Base-by-base conservation (phyloP, 2,113 vertebrate species). In the Silurus glanis region DNA sequence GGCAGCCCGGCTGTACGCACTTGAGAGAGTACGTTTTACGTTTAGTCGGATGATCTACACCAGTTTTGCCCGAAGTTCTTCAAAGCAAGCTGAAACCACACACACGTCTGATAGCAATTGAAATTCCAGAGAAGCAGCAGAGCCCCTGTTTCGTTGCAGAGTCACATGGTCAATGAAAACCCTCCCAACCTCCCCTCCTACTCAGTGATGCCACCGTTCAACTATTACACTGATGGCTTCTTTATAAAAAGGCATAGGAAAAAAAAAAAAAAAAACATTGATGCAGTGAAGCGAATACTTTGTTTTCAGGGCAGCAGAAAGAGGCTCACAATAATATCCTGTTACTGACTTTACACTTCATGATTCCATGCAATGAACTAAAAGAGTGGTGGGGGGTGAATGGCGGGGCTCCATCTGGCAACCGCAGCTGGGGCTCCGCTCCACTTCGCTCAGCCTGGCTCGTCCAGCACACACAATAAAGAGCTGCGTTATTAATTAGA, bases 261-360 rank as follows among this genome's bases (percentile, higher is more conserved):
- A 13, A 56, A n/a, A 78, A 56, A 13, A 56, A n/a, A 78, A 75
- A 89, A 88, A 86, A 79, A 58, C 49, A 82, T 61, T 79, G 49
- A 85, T 79, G 83, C 76, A 89, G 53, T 86, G 83, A 76, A 89
- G 83, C 83, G 83, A 84, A 87, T 78, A 37, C 75, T 91, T 89
- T 90, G 91, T 93, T 94, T 93, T 92, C 83, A 91, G 91, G 91
- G 90, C 90, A 89, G 90, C 91, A 92, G 90, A 89, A 90, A 92
- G 89, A 91, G 61, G 61, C 93, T 92, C 91, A 91, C 91, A 93
- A 94, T 93, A 92, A 93, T 93, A 93, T 93, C 93, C 93, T 91
- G 91, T 93, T 93, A 90, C 93, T 93, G 91, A 90, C 90, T 93
- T 94, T 91, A 89, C 91, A 94, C 92, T 93, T 92, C 91, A 93